These are phyloP conservation scores for Enteromius radiatus DNA, from an alignment of 2,797 vertebrate species.

Conservation along the genomic window DNA sequence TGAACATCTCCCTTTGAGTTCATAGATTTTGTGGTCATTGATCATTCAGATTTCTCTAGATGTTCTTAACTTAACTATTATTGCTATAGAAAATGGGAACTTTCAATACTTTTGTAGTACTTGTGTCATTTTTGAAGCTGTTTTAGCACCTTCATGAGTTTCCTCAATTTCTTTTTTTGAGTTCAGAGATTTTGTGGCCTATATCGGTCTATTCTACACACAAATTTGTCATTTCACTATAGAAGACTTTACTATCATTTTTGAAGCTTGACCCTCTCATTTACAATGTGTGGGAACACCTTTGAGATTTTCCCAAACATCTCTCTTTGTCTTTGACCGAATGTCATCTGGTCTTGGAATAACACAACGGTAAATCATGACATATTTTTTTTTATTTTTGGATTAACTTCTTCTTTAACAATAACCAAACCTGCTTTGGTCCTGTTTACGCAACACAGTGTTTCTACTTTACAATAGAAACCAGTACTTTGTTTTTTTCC, in stretches of 20 bases:
- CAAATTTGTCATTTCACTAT: not conserved
- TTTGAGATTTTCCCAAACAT: not conserved
- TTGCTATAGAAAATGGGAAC: not conserved
- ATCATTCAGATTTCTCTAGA: not conserved
- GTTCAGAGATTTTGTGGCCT: too few species aligned
- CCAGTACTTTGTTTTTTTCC: not conserved
- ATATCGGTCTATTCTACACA: not conserved
- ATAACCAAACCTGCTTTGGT: not conserved
- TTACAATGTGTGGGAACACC: not conserved
- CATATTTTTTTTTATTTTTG: not conserved
- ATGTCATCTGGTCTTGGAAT: not conserved
- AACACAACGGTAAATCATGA: not conserved
- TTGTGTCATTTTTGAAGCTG: not conserved
- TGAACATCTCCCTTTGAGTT: not conserved
- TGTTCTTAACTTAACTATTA: not conserved
- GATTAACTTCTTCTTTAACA: not conserved
- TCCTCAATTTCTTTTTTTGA: not conserved
- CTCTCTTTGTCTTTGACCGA: not conserved
- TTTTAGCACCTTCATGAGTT: not conserved
- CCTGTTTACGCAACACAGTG: not conserved
- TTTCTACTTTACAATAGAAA: not conserved
- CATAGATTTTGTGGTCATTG: not conserved
- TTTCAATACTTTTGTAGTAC: not conserved
- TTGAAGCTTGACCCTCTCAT: not conserved
- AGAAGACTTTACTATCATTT: not conserved